Base-by-base conservation (phyloP, 2,888 invertebrate species). In the Drosophila subquinaria region DNA sequence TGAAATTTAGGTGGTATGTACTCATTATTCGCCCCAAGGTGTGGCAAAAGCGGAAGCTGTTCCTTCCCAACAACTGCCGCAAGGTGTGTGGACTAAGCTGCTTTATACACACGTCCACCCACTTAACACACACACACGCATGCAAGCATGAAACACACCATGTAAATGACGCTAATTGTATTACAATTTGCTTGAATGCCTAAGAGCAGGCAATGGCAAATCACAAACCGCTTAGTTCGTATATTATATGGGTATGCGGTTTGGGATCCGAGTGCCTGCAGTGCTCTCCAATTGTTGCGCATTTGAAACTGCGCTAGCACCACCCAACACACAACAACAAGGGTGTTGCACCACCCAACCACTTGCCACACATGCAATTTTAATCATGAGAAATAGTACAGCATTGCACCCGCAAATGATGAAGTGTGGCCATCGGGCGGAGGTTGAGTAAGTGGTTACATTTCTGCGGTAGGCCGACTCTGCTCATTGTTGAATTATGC, bases 81-180 rank as follows among this genome's bases (percentile, higher is more conserved):
- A 71, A 66, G 69, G 66, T 74, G 66, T 72, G 63, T 62, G 60
- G 48, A 48, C 56, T 83, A 79, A 86, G 87, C 89, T 17, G 79
- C 75, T 83, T 76, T 53, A 35, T 35, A 36, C 48, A 69, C 48
- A 42, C 15, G 13, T 10, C n/a, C 15, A 38, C 33, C 62, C n/a
- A 57, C 30, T 53, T 23, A 43, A 38, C 11, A 45, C 47, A 36
- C 56, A 50, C 13, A 52, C 15, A 52, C 55, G n/a, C 55, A 50
- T 40, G 55, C 66, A 72, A 61, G 52, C 48, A 72, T 63, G 65
- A 55, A 73, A 52, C 74, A 75, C 75, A 51, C 59, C 79, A 86
- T 86, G 86, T 68, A 78, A 88, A 83, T 88, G 86, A 86, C 88
- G 84, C 87, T 85, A 85, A 85, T 85, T 85, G 89, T 86, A 85